These are phyloP conservation scores for Chelonia mydas DNA, from an alignment of 2,797 vertebrate species.

Conservation along the genomic window DNA sequence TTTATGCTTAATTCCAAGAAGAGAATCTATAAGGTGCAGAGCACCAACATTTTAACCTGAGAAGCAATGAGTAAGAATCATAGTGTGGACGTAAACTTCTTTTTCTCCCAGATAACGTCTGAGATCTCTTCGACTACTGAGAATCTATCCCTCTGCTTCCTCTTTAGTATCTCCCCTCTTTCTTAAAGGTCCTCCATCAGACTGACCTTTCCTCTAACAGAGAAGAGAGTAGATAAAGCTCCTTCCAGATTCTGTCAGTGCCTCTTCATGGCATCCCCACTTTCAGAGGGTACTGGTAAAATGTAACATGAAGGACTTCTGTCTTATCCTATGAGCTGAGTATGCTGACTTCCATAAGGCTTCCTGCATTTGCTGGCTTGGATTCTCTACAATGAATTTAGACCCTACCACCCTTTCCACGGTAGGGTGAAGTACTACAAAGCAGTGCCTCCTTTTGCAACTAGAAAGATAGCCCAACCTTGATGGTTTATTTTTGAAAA, in stretches of 20 bases:
- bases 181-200: background rate
- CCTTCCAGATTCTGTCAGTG: background rate
- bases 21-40: background rate
- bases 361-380: fast-evolving
- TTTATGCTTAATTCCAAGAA: background rate
- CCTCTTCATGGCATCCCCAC: background rate
- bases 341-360: fast-evolving
- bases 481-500: background rate
- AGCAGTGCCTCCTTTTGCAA: background rate
- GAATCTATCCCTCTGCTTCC: background rate
- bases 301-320: background rate
- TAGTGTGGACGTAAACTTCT: background rate
- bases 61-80: background rate
- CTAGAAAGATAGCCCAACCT: background rate
- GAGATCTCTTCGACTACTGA: background rate
- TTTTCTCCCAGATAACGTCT: background rate
- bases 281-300: background rate
- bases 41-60: background rate
- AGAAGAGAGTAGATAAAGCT: background rate
- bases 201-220: background rate
- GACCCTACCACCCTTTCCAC: background rate
- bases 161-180: background rate
- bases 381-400: background rate
- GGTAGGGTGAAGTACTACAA: background rate
- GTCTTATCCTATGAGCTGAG: fast-evolving